These are phyloP conservation scores for Holothuria scabra DNA, from an alignment of 53 echinoderm and acorn worm genomes.

Conservation along the genomic window DNA sequence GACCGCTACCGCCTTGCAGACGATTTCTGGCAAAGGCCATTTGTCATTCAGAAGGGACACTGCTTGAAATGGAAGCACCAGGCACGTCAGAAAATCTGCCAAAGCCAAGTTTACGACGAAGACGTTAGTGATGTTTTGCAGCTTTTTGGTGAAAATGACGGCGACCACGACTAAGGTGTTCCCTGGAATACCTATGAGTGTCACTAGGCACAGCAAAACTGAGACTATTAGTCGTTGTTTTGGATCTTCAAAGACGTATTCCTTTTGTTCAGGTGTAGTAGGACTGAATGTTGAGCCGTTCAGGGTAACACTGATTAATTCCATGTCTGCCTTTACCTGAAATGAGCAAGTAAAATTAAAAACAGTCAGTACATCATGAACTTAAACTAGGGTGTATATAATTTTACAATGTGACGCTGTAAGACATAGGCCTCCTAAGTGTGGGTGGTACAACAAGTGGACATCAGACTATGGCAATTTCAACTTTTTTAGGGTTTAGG, in stretches of 20 bases:
- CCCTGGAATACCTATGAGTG: constrained; percentile 65
- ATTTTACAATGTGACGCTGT: too few species aligned
- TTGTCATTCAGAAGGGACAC: constrained; percentile 53
- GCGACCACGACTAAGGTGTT: constrained; percentile 80
- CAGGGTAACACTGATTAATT: too few species aligned
- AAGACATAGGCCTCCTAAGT: too few species aligned
- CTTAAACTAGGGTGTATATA: too few species aligned
- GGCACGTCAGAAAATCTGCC: constrained; percentile 75
- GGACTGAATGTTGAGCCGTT: too few species aligned
- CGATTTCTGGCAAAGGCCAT: background rate
- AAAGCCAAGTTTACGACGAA: constrained; percentile 90
- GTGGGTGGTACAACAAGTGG: too few species aligned
- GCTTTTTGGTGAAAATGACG: constrained; percentile 70
- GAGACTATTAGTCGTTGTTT: constrained; percentile 48
- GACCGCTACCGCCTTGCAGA: constrained; percentile 63
- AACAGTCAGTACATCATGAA: too few species aligned
- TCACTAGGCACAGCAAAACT: constrained; percentile 28
- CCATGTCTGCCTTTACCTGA: too few species aligned
- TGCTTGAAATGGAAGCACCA: constrained; percentile 78
- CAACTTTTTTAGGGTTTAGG: too few species aligned
- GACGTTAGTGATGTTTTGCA: constrained; percentile 87
- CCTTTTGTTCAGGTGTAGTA: too few species aligned
- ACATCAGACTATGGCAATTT: too few species aligned
- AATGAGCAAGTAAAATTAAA: too few species aligned
- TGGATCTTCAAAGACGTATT: background rate